Evolutionary conservation across 2,113 vertebrate genomes (phyloP).

Genomic region (Caranx melampygus): DNA sequence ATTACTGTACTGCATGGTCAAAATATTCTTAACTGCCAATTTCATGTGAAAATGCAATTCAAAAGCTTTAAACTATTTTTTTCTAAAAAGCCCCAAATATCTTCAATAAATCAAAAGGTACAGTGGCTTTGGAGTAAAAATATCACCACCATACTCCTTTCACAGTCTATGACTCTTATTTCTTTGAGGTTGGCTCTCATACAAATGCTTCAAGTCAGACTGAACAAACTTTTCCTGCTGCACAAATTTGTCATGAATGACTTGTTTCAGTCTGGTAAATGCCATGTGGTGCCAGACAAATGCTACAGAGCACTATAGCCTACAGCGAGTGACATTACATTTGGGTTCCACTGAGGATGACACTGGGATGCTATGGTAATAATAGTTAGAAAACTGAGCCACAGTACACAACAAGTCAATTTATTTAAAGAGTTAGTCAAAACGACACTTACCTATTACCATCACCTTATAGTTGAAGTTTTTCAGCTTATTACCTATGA

Average conservation of each 20-base stretch:
- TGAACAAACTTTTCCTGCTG: too few relatives aligned
- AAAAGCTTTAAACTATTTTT: too few relatives aligned
- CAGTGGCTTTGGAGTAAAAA: too few relatives aligned
- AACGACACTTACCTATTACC: slow-evolving; percentile 72
- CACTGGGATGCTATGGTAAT: not conserved
- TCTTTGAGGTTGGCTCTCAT: too few relatives aligned
- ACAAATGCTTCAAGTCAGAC: not conserved
- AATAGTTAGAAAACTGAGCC: not conserved
- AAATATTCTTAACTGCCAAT: too few relatives aligned
- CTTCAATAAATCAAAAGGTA: too few relatives aligned
- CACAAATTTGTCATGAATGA: not conserved
- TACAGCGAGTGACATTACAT: too few relatives aligned
- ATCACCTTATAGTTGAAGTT: slow-evolving; percentile 1
- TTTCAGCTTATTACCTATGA: accelerated
- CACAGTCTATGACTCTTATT: too few relatives aligned
- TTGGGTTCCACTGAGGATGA: not conserved
- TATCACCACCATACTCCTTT: too few relatives aligned
- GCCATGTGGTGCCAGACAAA: not conserved
- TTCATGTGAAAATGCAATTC: too few relatives aligned
- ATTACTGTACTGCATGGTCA: not conserved
- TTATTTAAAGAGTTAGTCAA: not conserved
- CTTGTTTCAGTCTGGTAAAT: not conserved
- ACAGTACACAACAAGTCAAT: not conserved
- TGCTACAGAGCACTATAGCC: not conserved
- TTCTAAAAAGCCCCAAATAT: too few relatives aligned